Evolutionary conservation across 2,113 vertebrate species (phyloP), one percentile per base, ranked within the genome.

Genomic region (Chamaea fasciata): DNA sequence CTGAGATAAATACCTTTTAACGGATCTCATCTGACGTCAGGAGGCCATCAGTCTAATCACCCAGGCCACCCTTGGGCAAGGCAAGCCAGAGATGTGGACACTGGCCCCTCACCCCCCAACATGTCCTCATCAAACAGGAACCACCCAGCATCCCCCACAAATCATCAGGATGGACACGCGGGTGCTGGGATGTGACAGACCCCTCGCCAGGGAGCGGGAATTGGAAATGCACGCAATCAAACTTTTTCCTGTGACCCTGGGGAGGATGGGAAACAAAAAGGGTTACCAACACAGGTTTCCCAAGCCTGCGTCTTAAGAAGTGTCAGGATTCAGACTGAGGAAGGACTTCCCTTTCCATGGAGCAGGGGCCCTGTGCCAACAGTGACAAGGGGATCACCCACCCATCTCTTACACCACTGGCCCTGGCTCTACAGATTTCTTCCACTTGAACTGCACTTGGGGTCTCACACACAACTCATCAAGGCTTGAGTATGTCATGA

Each of bases 1-100:
- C 89, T 0, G 93, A 96, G 97, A 97, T 97, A 97, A 97, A 97
- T 97, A 97, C 97, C 97, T 97, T 97, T 97, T 97, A 97, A 96
- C 70, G 87, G 96, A 96, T 97, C 95, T 92, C 85, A 93, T 94
- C 96, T 97, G 97, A 97, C 96, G 97, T 97, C 97, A 97, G 97
- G 95, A 96, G 91, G 94, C 96, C 96, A 97, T 96, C 97, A 97
- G 77, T 97, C 95, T 97, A 97, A 97, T 97, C 96, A 96, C 93
- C 83, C 88, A 52, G 57, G 94, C 95, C 91, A 96, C 96, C 96
- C 95, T 20, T 92, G 87, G 85, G 91, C 89, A 96, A 78, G 79
- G 74, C 69, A 73, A 95, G 74, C 77, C 87, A 90, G 79, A 67
- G 74, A 78, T 22, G 69, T 55, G 63, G 84, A 63, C 60, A 42